A percentile compares a stretch with the other conserved stretches of the same genome.
These are phyloP conservation scores for Heloderma charlesbogerti DNA, from an alignment of 2,113 vertebrate species.

Conservation along the genomic window DNA sequence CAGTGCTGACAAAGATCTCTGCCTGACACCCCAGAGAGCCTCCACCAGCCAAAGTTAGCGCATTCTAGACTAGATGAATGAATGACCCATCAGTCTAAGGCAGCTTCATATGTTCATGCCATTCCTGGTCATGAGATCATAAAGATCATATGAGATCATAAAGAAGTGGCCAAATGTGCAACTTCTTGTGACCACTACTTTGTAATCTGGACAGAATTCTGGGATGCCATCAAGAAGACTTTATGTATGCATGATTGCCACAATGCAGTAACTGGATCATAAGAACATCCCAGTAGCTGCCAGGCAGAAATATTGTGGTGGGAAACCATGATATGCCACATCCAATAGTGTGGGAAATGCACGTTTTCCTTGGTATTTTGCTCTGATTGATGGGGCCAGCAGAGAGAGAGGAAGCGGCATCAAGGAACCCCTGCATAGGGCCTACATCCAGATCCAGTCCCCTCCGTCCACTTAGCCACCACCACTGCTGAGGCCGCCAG, in stretches of 20 bases:
- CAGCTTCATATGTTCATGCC: not conserved
- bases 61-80: too few relatives aligned
- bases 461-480: too few relatives aligned
- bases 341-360: not conserved
- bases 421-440: too few relatives aligned
- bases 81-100: not conserved
- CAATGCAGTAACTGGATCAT: too few relatives aligned
- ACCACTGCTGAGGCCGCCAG: too few relatives aligned
- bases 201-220: not conserved
- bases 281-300: not conserved
- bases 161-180: not conserved
- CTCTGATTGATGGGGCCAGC: too few relatives aligned
- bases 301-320: not conserved
- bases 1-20: not conserved
- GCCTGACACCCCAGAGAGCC: not conserved
- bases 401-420: too few relatives aligned
- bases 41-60: too few relatives aligned
- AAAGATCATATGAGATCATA: not conserved
- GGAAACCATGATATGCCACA: not conserved
- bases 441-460: too few relatives aligned
- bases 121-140: not conserved
- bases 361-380: not conserved
- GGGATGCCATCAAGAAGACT: not conserved
- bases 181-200: not conserved
- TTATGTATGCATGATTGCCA: not conserved